phyloP scores from a whole-genome alignment of 2,113 vertebrate genomes.

The Calyptomena viridis region DNA sequence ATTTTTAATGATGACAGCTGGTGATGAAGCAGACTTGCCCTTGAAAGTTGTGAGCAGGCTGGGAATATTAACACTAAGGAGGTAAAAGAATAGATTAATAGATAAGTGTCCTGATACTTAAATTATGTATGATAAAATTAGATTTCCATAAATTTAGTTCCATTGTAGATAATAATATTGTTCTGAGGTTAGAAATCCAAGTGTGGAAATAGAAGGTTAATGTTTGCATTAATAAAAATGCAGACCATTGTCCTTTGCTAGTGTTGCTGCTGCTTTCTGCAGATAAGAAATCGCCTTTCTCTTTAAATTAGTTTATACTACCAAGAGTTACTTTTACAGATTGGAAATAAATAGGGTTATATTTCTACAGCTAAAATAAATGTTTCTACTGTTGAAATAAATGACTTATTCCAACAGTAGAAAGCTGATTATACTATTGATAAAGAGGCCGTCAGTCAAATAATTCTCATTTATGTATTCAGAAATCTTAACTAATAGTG shows the following conservation, averaged over 20 bases:
- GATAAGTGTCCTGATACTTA: background rate
- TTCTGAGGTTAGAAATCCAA: constrained; percentile 19
- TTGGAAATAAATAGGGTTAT: constrained; percentile 61
- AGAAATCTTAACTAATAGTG: constrained; percentile 60
- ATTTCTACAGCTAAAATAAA: constrained; percentile 46
- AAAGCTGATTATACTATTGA: constrained; percentile 23
- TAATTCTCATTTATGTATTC: constrained; percentile 59
- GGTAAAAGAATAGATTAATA: constrained; percentile 15
- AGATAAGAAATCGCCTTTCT: constrained; percentile 54
- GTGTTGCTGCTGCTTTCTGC: constrained; percentile 5
- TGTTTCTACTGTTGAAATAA: constrained; percentile 45
- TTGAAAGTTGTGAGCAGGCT: constrained; percentile 24
- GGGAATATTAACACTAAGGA: background rate
- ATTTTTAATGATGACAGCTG: constrained; percentile 12
- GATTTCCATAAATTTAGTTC: constrained; percentile 38
- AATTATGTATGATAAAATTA: background rate
- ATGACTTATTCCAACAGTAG: constrained; percentile 38
- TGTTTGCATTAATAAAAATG: constrained; percentile 29
- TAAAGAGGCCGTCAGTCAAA: constrained; percentile 42
- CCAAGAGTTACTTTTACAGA: constrained; percentile 3
- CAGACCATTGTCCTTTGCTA: constrained; percentile 18
- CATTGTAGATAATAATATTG: background rate
- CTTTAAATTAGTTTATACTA: constrained; percentile 13
- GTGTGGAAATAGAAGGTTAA: background rate
- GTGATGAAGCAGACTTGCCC: constrained; percentile 22